Percentiles rank a stretch among this genome's conserved stretches.
Conservation (phyloP, 2,113 vertebrate genomes). For the Camelus dromedarius region DNA sequence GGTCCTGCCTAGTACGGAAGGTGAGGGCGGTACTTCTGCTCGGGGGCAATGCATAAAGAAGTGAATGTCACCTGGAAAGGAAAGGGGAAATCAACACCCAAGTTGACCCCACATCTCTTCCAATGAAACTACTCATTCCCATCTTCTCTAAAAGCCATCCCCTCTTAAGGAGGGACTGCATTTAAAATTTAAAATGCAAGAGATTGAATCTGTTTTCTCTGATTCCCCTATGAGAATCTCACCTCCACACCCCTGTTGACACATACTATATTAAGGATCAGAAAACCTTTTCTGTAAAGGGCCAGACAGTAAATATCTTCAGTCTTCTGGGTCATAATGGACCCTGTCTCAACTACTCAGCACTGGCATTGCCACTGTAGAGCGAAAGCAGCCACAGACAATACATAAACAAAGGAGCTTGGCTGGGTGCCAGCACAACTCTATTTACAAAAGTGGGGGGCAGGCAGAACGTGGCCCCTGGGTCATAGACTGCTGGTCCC, state of each 20-base stretch:
- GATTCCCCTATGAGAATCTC: not conserved
- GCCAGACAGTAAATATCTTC: not conserved
- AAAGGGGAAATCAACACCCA: not conserved
- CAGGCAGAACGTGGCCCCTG: not conserved
- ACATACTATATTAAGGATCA: not conserved
- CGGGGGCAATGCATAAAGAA: not conserved
- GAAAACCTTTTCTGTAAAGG: not conserved
- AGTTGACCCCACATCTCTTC: not conserved
- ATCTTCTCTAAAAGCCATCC: not conserved
- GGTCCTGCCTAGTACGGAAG: not conserved
- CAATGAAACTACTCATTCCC: not conserved
- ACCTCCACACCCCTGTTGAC: not conserved
- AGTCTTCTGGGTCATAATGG: not conserved
- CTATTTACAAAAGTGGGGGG: conserved; percentile 25
- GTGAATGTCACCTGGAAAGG: not conserved
- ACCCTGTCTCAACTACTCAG: not conserved
- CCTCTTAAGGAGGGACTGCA: not conserved
- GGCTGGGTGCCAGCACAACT: not conserved
- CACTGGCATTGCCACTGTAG: too few relatives aligned
- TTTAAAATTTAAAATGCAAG: conserved; percentile 22
- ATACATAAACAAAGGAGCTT: not conserved
- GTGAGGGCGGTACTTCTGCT: not conserved
- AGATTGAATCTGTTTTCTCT: not conserved
- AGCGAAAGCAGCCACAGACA: not conserved
- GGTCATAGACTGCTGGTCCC: not conserved